Base-by-base conservation (phyloP, 2,113 vertebrate species). In the Sinocyclocheilus anophthalmus region DNA sequence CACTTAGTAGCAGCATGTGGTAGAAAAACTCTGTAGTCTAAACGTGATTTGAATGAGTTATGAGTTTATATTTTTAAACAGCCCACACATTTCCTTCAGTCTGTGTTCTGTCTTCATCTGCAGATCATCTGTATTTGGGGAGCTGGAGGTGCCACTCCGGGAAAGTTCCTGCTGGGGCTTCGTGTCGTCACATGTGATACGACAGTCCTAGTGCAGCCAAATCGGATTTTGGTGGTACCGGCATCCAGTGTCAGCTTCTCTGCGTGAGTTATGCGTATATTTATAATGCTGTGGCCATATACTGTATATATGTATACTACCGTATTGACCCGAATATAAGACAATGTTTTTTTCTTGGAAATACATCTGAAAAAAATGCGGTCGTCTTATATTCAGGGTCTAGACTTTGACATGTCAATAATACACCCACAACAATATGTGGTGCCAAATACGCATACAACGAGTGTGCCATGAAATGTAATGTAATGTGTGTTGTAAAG, bases 41-140 rank as follows among this genome's bases (percentile, higher is more conserved):
- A 12, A 76, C 53, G 8, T 33, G 24, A 5, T 53, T 20, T 53
- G 5, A 76, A 30, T 53, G 45, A 53, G 5, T 39, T 24, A 10
- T 48, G 45, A 53, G 13, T 76, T 24, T 16, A 2, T 45, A 42
- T n/a, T 76, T 55, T 53, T 76, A 1, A 48, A 26, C 75, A 30
- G 42, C 73, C 16, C 45, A 26, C 45, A 26, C 14, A 11, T 53
- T 55, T 33, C 3, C 22, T 10, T 70, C 20, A 37, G 22, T 65
- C 45, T 73, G 2, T 57, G 20, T 50, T 70, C 1, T 80, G 59
- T 53, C n/a, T 48, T 67, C 18, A n/a, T 83, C 89, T 92, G 20
- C 90, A 99, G 98, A 98, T 96, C 8, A 96, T 98, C 83, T 99
- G 97, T 88, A 97, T 99, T 88, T 99, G 97, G 97, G 97, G 97